Base-by-base conservation (phyloP, 2,888 invertebrate species). In the Nephrotoma guestfalica region DNA sequence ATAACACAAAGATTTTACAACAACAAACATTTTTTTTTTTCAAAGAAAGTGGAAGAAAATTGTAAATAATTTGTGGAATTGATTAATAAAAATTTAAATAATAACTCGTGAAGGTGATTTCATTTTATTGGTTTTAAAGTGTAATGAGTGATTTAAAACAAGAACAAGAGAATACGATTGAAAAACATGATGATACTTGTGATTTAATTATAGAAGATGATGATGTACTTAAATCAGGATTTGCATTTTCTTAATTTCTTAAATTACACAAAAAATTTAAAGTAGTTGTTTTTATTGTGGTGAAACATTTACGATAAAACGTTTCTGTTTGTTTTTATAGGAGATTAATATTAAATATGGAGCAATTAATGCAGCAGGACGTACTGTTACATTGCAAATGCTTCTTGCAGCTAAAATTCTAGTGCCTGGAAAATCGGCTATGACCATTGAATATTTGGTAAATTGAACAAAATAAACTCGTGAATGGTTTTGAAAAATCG, bases 391-490 rank as follows among this genome's bases (percentile, higher is more conserved):
- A 9, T 92, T 98, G 88, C 96, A 96, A 91, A 97, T 97, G 94
- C 92, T 98, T 85, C 93, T 98, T 90, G 94, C 95, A 88, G 97
- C 97, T 86, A 96, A 96, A 90, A 95, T 97, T 90, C 93, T 97
- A 87, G 94, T 96, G 89, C 95, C 97, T 85, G 97, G 97, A 83
- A 94, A 94, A 90, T 96, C 96, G 83, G 93, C 95, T 86, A 95
- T 98, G 95, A 96, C 97, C 86, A 96, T 97, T 89, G 97, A 97
- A 91, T 97, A 97, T 92, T 93, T 97, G 93, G 97, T 96, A 87
- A 87, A 87, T 86, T 84, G 71, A 85, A 86, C 87, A 41, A 83
- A 40, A 71, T 71, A 71, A 11, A 71, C 6, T 9, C 30, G 71
- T 30, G 71, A 71, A 30, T 30, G 30, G 30, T 30, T 30, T 30